phyloP scores from a whole-genome alignment of 2,797 vertebrate genomes.

The Neostethus bicornis region DNA sequence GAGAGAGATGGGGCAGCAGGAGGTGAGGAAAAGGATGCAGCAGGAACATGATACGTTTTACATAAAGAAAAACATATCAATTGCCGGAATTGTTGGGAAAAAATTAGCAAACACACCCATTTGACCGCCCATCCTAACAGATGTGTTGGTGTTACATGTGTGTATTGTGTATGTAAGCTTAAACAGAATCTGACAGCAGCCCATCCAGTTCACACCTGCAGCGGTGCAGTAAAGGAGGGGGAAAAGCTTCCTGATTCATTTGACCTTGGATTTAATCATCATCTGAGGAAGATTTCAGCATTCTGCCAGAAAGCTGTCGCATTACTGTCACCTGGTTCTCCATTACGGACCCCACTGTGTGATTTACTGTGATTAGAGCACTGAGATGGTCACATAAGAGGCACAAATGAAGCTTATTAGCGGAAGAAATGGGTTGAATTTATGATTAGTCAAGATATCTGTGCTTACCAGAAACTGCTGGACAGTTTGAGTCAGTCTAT shows the following conservation, averaged over 20 bases:
- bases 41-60: background rate
- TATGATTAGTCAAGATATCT: conserved; percentile 4
- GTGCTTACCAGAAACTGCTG: background rate
- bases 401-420: conserved; percentile 13
- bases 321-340: conserved; percentile 18
- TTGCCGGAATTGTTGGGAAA: conserved; percentile 12
- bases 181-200: conserved; percentile 33
- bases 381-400: background rate
- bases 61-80: background rate
- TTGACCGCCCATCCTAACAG: conserved; percentile 11
- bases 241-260: conserved; percentile 8
- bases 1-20: background rate
- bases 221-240: conserved; percentile 26
- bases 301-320: conserved; percentile 7
- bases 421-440: background rate
- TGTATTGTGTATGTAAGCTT: conserved; percentile 14
- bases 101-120: conserved; percentile 52
- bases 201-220: conserved; percentile 28
- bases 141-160: conserved; percentile 1
- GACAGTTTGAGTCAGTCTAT: too few relatives aligned
- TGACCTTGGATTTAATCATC: conserved; percentile 61
- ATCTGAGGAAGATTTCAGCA: background rate
- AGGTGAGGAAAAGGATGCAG: conserved; percentile 17
- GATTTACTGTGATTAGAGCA: conserved; percentile 12
- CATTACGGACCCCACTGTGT: background rate